Conservation (phyloP, 2,113 vertebrate species). For the Neolamprologus falcicula region DNA sequence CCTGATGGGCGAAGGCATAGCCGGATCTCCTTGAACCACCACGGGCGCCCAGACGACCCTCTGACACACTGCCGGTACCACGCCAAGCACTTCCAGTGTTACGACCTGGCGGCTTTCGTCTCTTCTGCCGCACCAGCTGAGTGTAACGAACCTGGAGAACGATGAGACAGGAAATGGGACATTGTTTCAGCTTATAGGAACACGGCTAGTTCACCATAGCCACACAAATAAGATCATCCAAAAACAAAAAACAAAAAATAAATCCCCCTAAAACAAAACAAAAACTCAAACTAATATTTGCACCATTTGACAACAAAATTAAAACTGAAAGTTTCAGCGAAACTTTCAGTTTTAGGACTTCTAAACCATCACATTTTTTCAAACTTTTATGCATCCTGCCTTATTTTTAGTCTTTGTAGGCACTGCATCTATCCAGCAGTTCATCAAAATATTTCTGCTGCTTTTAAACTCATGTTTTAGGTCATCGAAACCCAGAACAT, state of each 20-base stretch:
- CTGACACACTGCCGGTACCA: conserved; percentile 61
- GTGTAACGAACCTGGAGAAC: conserved; percentile 84
- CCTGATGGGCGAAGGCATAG: conserved; percentile 92
- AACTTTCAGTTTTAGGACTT: background rate
- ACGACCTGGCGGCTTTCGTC: conserved; percentile 74
- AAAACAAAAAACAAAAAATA: background rate
- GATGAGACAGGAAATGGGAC: background rate
- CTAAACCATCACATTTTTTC: background rate
- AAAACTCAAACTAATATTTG: background rate
- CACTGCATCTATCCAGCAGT: background rate
- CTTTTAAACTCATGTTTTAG: background rate
- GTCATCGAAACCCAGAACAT: background rate
- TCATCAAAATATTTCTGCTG: background rate
- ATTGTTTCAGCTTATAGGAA: background rate
- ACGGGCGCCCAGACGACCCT: conserved; percentile 66
- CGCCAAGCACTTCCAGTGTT: conserved; percentile 47
- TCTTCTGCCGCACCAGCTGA: conserved; percentile 83
- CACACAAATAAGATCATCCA: background rate
- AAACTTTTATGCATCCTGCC: background rate
- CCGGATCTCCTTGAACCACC: conserved; percentile 78
- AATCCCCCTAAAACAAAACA: background rate
- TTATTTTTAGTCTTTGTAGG: background rate
- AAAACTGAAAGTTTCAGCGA: background rate
- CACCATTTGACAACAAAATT: background rate
- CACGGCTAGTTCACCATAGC: background rate